Evolutionary conservation across 2,888 invertebrate genomes (phyloP).

Genomic region (Tetragonula carbonaria): DNA sequence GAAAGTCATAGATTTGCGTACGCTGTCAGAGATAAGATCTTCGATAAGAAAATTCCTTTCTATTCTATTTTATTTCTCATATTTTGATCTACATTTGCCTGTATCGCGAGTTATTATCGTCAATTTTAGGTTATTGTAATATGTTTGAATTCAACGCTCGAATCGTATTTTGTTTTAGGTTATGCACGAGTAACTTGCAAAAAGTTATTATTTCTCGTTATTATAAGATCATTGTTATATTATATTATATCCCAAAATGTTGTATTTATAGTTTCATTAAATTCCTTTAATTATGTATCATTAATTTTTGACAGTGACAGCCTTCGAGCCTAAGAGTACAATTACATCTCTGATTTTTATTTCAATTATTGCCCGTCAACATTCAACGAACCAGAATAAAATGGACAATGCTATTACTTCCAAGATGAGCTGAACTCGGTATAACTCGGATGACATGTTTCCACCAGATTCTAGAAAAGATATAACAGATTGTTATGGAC

Average conservation of each 20-base stretch:
- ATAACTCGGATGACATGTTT: not conserved
- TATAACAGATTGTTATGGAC: not conserved
- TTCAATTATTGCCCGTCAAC: not conserved
- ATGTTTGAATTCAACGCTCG: too few relatives aligned
- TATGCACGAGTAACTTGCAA: too few relatives aligned
- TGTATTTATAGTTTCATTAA: not conserved
- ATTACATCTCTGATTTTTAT: slow-evolving; percentile 5
- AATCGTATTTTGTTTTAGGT: too few relatives aligned
- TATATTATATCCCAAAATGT: not conserved
- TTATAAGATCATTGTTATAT: too few relatives aligned
- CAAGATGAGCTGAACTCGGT: slow-evolving; percentile 1
- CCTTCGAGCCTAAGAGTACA: not conserved
- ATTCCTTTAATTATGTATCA: not conserved
- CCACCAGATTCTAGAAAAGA: slow-evolving; percentile 40
- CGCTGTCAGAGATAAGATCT: not conserved
- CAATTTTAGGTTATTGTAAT: too few relatives aligned
- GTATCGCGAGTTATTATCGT: too few relatives aligned
- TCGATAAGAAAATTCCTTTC: not conserved
- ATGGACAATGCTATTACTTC: slow-evolving; percentile 18
- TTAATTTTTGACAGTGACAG: too few relatives aligned
- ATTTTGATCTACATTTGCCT: too few relatives aligned
- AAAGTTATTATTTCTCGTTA: too few relatives aligned
- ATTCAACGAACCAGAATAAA: slow-evolving; percentile 10
- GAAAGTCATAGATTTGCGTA: not conserved
- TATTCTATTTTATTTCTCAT: too few relatives aligned